Conservation (phyloP, 2,797 vertebrate species). For the Urophycis tenuis region DNA sequence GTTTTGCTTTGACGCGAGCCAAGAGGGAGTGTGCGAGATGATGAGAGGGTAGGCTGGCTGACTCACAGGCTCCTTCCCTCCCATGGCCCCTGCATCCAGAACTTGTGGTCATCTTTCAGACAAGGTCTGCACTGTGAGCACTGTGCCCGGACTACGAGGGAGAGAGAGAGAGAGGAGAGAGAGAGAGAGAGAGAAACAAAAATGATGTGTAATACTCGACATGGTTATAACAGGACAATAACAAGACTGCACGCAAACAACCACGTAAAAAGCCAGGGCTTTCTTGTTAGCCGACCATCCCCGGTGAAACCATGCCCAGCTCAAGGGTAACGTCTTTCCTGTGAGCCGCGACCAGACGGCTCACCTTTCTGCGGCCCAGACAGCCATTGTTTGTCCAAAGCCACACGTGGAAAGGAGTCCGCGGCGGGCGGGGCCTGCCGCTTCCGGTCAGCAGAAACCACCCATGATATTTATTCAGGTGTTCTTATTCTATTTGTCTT, state of each 20-base stretch:
- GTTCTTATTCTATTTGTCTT: background rate
- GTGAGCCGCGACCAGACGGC: background rate
- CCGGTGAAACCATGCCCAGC: background rate
- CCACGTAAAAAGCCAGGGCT: background rate
- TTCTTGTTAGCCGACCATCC: background rate
- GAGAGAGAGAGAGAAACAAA: constrained; percentile 13
- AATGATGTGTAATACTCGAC: too few relatives aligned
- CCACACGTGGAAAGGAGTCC: background rate
- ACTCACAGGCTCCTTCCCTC: constrained; percentile 93
- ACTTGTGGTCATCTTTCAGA: constrained; percentile 88
- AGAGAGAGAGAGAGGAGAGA: constrained; percentile 22
- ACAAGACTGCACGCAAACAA: background rate
- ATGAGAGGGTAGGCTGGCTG: constrained; percentile 29
- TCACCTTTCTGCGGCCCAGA: constrained; percentile 1
- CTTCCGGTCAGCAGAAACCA: background rate
- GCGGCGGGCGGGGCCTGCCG: background rate
- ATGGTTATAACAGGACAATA: background rate
- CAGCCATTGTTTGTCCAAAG: constrained; percentile 1
- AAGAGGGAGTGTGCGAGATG: constrained; percentile 21
- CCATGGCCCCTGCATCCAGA: constrained; percentile 96
- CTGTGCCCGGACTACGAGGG: constrained; percentile 77
- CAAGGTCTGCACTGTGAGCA: constrained; percentile 87
- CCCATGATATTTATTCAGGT: background rate
- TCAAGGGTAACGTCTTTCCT: background rate
- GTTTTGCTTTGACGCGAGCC: constrained; percentile 3